Conservation (phyloP, 2,888 invertebrate species). For the Ochlodes sylvanus region DNA sequence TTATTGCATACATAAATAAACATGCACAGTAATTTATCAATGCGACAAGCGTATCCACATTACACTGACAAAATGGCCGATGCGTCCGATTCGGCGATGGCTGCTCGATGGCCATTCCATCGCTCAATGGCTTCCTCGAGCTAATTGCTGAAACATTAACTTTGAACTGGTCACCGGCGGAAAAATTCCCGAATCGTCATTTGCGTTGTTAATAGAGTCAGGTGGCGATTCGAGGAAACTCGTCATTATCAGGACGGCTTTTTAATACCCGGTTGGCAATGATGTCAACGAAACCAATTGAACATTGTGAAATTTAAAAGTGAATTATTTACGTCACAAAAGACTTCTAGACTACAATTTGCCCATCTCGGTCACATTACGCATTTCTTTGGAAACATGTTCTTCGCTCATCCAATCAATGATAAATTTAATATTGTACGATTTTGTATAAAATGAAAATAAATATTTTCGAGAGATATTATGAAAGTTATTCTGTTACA, state of each 20-base stretch:
- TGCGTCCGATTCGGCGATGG: slow-evolving; percentile 28
- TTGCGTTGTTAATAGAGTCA: slow-evolving; percentile 14
- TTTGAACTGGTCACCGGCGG: slow-evolving; percentile 30
- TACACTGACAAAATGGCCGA: background rate
- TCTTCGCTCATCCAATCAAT: too few species aligned
- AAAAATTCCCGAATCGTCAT: slow-evolving; percentile 35
- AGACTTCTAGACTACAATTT: too few species aligned
- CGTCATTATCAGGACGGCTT: slow-evolving; percentile 8
- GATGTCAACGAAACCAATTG: background rate
- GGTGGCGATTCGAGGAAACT: slow-evolving; percentile 24
- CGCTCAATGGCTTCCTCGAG: slow-evolving; percentile 33
- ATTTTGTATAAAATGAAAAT: too few species aligned
- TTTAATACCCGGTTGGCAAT: background rate
- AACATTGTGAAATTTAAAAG: background rate
- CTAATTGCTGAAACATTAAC: slow-evolving; percentile 30
- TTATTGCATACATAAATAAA: too few species aligned
- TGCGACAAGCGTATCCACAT: slow-evolving; percentile 9
- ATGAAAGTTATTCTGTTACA: too few species aligned
- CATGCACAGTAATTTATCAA: too few species aligned
- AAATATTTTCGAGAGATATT: too few species aligned
- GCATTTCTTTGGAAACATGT: too few species aligned
- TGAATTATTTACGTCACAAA: background rate
- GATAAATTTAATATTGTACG: too few species aligned
- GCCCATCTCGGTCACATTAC: too few species aligned
- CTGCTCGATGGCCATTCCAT: slow-evolving; percentile 30